Evolutionary conservation across 2,797 vertebrate species (phyloP).

Genomic region (Acanthis flammea): DNA sequence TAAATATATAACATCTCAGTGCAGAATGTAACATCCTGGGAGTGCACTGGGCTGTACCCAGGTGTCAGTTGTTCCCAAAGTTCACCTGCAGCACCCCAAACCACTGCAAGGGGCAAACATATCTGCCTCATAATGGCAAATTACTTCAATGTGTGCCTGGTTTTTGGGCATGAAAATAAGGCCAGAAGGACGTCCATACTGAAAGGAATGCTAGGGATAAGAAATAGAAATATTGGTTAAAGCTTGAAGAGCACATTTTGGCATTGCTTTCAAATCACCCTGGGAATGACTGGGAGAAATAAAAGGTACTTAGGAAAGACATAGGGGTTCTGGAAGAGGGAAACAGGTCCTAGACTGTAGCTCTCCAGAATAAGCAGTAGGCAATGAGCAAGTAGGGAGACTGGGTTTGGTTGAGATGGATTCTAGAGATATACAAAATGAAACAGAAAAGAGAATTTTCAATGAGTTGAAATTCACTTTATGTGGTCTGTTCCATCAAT

Average conservation of each 20-base stretch:
- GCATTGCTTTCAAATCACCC: background rate
- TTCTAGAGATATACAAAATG: background rate
- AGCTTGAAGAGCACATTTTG: background rate
- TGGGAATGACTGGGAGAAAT: background rate
- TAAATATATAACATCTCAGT: conserved; percentile 64
- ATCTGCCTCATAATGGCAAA: background rate
- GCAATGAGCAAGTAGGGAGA: background rate
- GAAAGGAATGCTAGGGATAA: background rate
- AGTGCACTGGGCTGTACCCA: background rate
- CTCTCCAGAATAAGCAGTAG: background rate
- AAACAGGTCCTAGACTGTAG: background rate
- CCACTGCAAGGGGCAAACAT: background rate
- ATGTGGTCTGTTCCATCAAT: background rate
- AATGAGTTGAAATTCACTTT: background rate
- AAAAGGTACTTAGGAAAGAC: background rate
- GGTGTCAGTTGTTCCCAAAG: background rate
- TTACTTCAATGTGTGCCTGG: background rate
- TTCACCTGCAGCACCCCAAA: background rate
- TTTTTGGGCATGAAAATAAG: background rate
- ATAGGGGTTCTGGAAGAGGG: background rate
- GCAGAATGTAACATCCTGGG: background rate
- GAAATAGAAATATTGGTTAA: background rate
- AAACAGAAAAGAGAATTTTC: background rate
- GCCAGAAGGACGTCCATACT: background rate
- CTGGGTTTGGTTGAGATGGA: background rate